These are phyloP conservation scores for Imbricaverruca yamaguchii DNA, from an alignment of 2,888 invertebrate species.

Conservation along the genomic window DNA sequence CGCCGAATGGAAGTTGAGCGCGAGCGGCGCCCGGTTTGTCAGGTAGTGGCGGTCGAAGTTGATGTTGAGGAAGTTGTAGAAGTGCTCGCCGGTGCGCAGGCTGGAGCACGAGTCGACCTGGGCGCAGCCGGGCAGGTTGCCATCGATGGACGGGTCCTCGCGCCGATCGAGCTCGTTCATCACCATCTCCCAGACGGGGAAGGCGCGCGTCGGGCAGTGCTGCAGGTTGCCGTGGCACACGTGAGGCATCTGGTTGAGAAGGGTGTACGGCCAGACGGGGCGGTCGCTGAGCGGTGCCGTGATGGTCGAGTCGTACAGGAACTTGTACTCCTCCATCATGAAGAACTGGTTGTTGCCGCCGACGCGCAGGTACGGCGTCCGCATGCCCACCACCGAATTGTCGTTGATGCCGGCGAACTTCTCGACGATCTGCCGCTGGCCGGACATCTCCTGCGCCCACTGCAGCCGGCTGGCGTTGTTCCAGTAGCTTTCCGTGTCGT, in stretches of 20 bases:
- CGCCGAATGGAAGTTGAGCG: constrained; percentile 87
- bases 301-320: constrained; percentile 91
- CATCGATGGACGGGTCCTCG: constrained; percentile 82
- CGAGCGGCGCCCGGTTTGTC: constrained; percentile 78
- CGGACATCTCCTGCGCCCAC: constrained; percentile 93
- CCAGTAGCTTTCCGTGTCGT: constrained; percentile 86
- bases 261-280: constrained; percentile 95
- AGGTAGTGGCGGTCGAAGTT: constrained; percentile 88
- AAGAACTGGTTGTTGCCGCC: constrained; percentile 94
- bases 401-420: constrained; percentile 84
- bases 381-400: constrained; percentile 82
- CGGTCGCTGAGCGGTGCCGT: constrained; percentile 84
- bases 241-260: constrained; percentile 95
- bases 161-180: constrained; percentile 88
- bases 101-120: constrained; percentile 94
- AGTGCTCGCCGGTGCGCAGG: constrained; percentile 82
- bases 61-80: constrained; percentile 87
- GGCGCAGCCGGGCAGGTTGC: constrained; percentile 79
- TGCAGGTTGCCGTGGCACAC: constrained; percentile 87
- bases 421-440: constrained; percentile 81
- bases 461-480: constrained; percentile 83
- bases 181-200: constrained; percentile 94
- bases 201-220: constrained; percentile 81
- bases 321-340: constrained; percentile 94
- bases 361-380: constrained; percentile 80